Base-by-base conservation (phyloP, 2,113 vertebrate genomes). In the Callochromis pleurospilus region DNA sequence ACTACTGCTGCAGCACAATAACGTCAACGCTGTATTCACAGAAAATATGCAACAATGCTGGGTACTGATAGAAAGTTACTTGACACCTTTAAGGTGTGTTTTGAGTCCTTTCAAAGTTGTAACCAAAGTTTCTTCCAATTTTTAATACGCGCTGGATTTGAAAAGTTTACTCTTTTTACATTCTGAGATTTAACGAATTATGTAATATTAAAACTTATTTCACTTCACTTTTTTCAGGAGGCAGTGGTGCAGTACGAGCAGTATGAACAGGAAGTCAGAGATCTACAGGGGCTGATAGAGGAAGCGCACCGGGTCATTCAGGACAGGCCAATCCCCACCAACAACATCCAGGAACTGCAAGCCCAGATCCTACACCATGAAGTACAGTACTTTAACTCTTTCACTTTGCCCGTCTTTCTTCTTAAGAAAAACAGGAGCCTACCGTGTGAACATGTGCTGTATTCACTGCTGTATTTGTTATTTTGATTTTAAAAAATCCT, bases 231-330 rank as follows among this genome's bases (percentile, higher is more conserved):
- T 8, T 36, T 53, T 9, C 90, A 99, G 98, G 99, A 99, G 95
- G 98, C 98, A 3, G 97, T 98, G 90, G 97, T 99, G 85, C 99
- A 99, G 73, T 98, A 99, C 53, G 99, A 99, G 47, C 99, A 99
- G 9, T 99, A 98, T 10, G 98, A 99, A 54, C 98, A 99, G 92
- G 99, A 99, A 93, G 98, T 99, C 95, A 97, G 96, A 81, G 97
- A 97, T 82, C 96, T 99, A 5, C 98, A 99, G 93, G 96, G 97
- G 51, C 96, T 98, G 82, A 99, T 99, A 56, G 98, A 99, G 91
- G 97, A 95, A 0, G 98, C 98, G 3, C 98, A 99, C 88, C 90
- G 92, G 1, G 97, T 99, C 84, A 98, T 99, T 60, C 97, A 98
- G 92, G 97, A 98, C 89, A 96, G 96, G 3, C 97, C 97, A 1